Evolutionary conservation across 2,888 invertebrate genomes (phyloP).

Genomic region (Euzetes globulus): DNA sequence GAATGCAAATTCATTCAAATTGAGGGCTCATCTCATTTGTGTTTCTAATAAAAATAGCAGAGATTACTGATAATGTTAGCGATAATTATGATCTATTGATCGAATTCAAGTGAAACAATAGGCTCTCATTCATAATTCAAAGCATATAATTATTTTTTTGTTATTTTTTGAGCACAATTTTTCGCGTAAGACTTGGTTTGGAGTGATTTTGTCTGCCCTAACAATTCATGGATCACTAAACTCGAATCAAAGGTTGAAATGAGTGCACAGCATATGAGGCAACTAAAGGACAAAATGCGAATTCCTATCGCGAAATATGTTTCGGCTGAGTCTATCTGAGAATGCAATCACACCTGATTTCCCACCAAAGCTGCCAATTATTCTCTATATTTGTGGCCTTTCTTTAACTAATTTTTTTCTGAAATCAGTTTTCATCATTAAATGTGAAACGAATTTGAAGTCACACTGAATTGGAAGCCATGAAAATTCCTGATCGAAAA

Average conservation of each 20-base stretch:
- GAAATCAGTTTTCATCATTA: background rate
- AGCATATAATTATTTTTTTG: conserved; percentile 26
- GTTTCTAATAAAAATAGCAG: background rate
- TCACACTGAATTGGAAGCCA: background rate
- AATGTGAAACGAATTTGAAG: conserved; percentile 11
- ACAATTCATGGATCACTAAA: conserved; percentile 31
- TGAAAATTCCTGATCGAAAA: background rate
- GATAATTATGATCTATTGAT: conserved; percentile 28
- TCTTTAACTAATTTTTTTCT: background rate
- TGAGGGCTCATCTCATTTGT: conserved; percentile 12
- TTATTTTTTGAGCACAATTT: background rate
- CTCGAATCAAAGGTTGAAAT: conserved; percentile 21
- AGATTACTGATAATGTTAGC: conserved; percentile 13
- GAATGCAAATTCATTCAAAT: background rate
- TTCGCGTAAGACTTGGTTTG: background rate
- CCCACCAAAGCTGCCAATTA: conserved; percentile 27
- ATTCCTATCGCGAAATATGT: background rate
- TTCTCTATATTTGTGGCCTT: background rate
- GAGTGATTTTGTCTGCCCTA: conserved; percentile 9
- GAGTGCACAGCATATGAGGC: background rate
- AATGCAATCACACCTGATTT: conserved; percentile 24
- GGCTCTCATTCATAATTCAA: conserved; percentile 19
- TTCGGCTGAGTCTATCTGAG: conserved; percentile 9
- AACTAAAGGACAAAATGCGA: conserved; percentile 14
- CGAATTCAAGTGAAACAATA: conserved; percentile 15